phyloP scores from a whole-genome alignment of 2,797 vertebrate genomes.

The Peromyscus attwateri region DNA sequence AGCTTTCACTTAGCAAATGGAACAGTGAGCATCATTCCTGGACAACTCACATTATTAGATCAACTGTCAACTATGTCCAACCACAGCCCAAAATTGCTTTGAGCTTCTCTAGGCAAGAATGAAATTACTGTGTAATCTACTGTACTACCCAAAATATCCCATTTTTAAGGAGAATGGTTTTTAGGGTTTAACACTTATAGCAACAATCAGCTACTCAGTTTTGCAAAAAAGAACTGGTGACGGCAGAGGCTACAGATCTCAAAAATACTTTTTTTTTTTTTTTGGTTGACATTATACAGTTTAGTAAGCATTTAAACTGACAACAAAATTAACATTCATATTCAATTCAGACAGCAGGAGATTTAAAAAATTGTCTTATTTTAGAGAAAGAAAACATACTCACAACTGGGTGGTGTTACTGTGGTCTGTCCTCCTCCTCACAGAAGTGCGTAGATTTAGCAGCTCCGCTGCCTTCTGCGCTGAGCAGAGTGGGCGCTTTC shows the following conservation, averaged over 20 bases:
- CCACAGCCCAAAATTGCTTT: neutral
- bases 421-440: conserved; percentile 56
- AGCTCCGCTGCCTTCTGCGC: conserved; percentile 74
- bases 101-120: neutral
- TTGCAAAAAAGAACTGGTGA: conserved; percentile 53
- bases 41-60: neutral
- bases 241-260: conserved; percentile 18
- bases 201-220: neutral
- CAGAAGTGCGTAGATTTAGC: conserved; percentile 61
- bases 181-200: neutral
- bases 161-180: conserved; percentile 50
- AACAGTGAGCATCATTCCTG: neutral
- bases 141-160: conserved; percentile 18
- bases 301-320: conserved; percentile 38
- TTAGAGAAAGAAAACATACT: conserved; percentile 81
- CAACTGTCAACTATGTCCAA: neutral
- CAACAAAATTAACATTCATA: conserved; percentile 59
- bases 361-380: conserved; percentile 51
- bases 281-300: conserved; percentile 37
- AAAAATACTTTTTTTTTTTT: conserved; percentile 37
- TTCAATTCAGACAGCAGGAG: conserved; percentile 10
- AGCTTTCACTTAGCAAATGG: conserved; percentile 16
- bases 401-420: conserved; percentile 64
- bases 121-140: neutral
- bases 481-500: conserved; percentile 82